Percentiles rank a stretch among this genome's conserved stretches.
Conservation (phyloP, 1,140 invertebrate genomes). For the Panagrolaimus sp. region DNA sequence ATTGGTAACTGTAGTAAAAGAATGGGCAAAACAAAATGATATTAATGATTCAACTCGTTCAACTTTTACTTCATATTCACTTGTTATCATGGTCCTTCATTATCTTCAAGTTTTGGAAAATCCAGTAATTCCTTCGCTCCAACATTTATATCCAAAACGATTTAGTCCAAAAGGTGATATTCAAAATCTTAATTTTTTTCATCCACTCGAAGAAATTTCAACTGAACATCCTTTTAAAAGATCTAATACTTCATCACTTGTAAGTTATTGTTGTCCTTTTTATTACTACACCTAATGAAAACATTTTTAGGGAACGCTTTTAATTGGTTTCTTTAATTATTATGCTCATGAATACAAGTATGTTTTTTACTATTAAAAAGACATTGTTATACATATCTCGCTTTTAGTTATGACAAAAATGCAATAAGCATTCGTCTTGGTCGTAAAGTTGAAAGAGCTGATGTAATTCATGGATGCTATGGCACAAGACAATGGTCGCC, state of each 20-base stretch:
- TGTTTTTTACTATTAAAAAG: conserved; percentile 58
- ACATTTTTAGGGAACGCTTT: conserved; percentile 68
- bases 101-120: conserved; percentile 81
- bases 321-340: conserved; percentile 81
- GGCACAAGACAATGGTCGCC: conserved; percentile 87
- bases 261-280: too few species aligned
- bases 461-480: conserved; percentile 64
- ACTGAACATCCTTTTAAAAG: not conserved
- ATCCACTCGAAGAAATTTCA: conserved; percentile 62
- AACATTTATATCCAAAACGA: conserved; percentile 65
- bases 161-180: conserved; percentile 65
- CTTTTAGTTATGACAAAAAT: conserved; percentile 68
- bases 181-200: conserved; percentile 54
- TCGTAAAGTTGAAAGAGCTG: conserved; percentile 68
- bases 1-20: conserved; percentile 80
- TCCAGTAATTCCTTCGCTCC: conserved; percentile 78
- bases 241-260: not conserved
- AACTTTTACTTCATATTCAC: conserved; percentile 90
- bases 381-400: conserved; percentile 21
- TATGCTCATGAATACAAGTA: conserved; percentile 74
- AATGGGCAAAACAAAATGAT: conserved; percentile 84
- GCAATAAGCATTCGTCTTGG: conserved; percentile 81
- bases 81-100: conserved; percentile 90
- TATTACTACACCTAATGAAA: too few species aligned
- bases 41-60: conserved; percentile 92